Evolutionary conservation across 2,888 invertebrate genomes (phyloP), one percentile per base, ranked within the genome.

Genomic region (Platycheirus rosarum): DNA sequence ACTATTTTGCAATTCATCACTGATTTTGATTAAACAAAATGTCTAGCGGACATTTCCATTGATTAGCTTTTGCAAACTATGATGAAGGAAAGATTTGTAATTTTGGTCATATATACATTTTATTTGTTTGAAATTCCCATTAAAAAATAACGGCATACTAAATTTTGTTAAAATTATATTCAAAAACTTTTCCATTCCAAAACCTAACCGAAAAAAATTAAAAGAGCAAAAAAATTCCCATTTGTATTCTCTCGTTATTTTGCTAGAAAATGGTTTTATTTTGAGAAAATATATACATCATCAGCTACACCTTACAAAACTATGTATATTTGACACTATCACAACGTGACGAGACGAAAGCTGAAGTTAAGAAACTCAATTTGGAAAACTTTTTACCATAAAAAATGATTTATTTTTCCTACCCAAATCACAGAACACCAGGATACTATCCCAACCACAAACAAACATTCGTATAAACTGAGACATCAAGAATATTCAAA

Each of bases 331-430:
- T 49, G 63, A 70, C 69, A 70, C 63, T 76, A 76, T 76, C 76
- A 16, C 63, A 63, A 48, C 63, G 76, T 65, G 76, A 76, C 69
- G 48, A 13, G 69, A 77, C 57, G 18, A 42, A 7, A 32, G 13
- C 46, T 46, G 26, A 26, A 60, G 48, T 60, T 63, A 26, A 32
- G n/a, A 42, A 77, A 76, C 49, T 63, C 29, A 57, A 63, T 35
- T 65, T 48, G 23, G 40, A 9, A 76, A 80, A 76, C 23, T 76
- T 76, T 66, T 9, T 1, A 53, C 46, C 51, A 70, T 53, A 76
- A 76, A 76, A 55, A 70, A 76, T 76, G 70, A 80, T 71, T 76
- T 71, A 80, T 80, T 8, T 8, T 37, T 26, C 44, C 49, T 8
- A 44, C 35, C 44, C 49, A 62, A 60, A 60, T 69, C 69, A 40